A percentile compares a stretch with the other conserved stretches of the same genome.
Conservation (phyloP, 2,113 vertebrate genomes). For the Scomber japonicus region DNA sequence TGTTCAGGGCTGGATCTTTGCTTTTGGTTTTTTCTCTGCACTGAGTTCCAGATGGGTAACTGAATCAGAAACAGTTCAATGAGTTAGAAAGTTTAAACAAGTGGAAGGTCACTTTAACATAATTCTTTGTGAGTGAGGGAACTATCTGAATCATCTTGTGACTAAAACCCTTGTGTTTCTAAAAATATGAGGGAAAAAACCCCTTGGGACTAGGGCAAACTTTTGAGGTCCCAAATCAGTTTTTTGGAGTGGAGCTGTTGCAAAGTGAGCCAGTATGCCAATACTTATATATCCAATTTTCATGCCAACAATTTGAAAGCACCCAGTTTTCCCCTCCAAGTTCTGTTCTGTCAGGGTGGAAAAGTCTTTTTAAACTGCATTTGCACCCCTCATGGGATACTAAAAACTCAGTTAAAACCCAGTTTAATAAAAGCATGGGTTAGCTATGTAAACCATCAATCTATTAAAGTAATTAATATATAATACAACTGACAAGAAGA, state of each 20-base stretch:
- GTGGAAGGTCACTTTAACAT: slow-evolving; percentile 29
- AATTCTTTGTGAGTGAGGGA: slow-evolving; percentile 14
- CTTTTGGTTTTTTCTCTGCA: slow-evolving; percentile 25
- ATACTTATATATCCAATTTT: not conserved
- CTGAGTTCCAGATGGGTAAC: slow-evolving; percentile 22
- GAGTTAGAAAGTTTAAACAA: slow-evolving; percentile 28
- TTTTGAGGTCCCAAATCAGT: slow-evolving; percentile 10
- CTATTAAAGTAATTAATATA: not conserved
- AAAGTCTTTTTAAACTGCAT: not conserved
- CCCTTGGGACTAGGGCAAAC: not conserved
- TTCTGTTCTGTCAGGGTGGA: not conserved
- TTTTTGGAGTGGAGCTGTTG: not conserved
- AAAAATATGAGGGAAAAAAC: not conserved
- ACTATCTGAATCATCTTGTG: not conserved
- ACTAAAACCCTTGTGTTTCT: slow-evolving; percentile 17
- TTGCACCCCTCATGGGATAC: not conserved
- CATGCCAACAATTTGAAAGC: not conserved
- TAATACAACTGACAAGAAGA: not conserved
- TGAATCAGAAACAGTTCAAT: slow-evolving; percentile 25
- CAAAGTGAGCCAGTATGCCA: not conserved
- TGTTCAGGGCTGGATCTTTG: not conserved
- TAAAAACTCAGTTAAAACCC: not conserved
- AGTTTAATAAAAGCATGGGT: not conserved
- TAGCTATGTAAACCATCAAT: not conserved
- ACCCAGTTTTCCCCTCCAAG: not conserved